Conservation (phyloP, 2,888 invertebrate genomes). For the Eilema griseolum region DNA sequence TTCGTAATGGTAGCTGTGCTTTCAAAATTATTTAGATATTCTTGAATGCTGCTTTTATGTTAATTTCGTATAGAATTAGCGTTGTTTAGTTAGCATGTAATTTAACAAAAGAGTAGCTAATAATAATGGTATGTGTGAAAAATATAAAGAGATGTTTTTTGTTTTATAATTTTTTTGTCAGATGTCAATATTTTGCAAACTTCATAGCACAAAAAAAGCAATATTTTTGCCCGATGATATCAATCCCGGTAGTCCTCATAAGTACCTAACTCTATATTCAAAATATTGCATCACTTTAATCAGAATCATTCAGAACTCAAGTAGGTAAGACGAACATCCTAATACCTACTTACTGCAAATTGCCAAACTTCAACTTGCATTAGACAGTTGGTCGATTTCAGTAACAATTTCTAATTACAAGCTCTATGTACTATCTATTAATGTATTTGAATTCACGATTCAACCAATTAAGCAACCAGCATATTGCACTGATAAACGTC, state of each 20-base stretch:
- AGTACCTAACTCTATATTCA: no score
- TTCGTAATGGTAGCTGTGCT: slow-evolving; percentile 10
- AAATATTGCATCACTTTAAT: no score
- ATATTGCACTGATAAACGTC: background rate
- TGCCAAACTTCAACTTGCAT: background rate
- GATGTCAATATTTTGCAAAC: no score
- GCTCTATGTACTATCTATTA: background rate
- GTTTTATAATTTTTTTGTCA: no score
- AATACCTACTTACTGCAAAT: background rate
- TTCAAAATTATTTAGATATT: slow-evolving; percentile 9
- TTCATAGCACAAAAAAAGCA: no score
- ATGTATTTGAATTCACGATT: background rate
- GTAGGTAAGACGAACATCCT: background rate
- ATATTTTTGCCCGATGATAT: no score
- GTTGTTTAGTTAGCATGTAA: background rate
- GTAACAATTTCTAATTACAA: background rate
- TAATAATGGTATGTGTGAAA: no score
- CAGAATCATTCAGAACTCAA: no score
- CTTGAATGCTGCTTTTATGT: background rate
- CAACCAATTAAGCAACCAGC: background rate
- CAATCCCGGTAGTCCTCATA: no score
- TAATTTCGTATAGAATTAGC: background rate
- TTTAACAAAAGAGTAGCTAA: no score
- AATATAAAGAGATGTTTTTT: no score
- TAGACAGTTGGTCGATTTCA: background rate